A percentile compares a stretch with the other conserved stretches of the same genome.
phyloP scores from a whole-genome alignment of 1,140 invertebrate species.

The Leptinotarsa undecemlineata region DNA sequence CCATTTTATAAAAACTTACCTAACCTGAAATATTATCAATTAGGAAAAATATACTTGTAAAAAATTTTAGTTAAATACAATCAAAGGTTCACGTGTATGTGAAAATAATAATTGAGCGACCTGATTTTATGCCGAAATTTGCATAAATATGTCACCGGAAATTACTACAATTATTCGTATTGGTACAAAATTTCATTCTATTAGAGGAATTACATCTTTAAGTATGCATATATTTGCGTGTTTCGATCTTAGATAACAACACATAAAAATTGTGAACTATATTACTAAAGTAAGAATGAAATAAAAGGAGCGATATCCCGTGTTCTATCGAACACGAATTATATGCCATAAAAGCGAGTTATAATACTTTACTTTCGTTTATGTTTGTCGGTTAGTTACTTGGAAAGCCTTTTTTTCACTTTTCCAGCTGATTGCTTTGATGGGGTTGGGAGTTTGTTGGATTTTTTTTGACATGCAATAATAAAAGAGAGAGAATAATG shows the following conservation, averaged over 20 bases:
- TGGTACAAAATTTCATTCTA: slow-evolving; percentile 6
- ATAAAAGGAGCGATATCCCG: slow-evolving; percentile 14
- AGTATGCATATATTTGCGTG: slow-evolving; percentile 20
- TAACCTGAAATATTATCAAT: no score
- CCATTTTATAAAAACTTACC: no score
- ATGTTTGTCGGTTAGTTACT: background rate
- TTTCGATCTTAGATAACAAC: background rate
- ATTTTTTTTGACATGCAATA: no score
- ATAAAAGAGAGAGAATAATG: no score
- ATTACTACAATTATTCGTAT: slow-evolving; percentile 15
- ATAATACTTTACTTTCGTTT: slow-evolving; percentile 11
- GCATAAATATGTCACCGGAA: slow-evolving; percentile 20
- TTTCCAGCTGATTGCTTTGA: background rate
- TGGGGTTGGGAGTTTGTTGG: no score
- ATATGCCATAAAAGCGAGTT: slow-evolving; percentile 7
- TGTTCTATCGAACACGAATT: slow-evolving; percentile 17
- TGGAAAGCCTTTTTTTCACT: slow-evolving; percentile 4
- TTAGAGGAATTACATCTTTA: slow-evolving; percentile 4
- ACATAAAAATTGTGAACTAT: slow-evolving; percentile 14
- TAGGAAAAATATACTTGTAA: no score
- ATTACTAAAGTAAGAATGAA: slow-evolving; percentile 10
- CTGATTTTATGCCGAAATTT: background rate
- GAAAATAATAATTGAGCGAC: no score
- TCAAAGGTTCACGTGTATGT: no score
- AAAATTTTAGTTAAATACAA: no score